Base-by-base conservation (phyloP, 2,888 invertebrate species). In the Eristalis pertinax region DNA sequence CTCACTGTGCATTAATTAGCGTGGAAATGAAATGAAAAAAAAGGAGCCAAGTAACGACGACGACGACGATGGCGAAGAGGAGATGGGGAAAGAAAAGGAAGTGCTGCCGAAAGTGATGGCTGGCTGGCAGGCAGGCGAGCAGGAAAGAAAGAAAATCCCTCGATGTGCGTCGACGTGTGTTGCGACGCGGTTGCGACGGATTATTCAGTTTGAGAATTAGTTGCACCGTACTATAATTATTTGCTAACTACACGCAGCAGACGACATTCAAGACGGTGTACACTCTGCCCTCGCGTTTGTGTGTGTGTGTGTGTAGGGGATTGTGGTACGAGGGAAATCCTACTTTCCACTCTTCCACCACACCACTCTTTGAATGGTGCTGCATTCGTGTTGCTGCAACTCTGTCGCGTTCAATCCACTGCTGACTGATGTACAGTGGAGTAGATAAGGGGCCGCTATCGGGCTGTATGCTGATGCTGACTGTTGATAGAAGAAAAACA, bases 1-100 rank as follows among this genome's bases (percentile, higher is more conserved):
- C 68, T 62, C 41, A 78, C 60, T 74, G 74, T 75, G 74, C 78
- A 65, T 83, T 75, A 83, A 77, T 73, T 85, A 77, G 80, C 76
- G 70, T 67, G 62, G 35, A 63, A 70, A 50, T 58, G 60, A 62
- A 78, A 78, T 73, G 65, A 43, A 32, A 68, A 38, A 65, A 64
- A 60, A 24, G 4, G 60, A 4, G 11, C 26, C 4, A 38, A 74
- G 38, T 26, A n/a, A 22, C 19, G 50, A 22, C 32, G 8, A 32
- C 32, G 32, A 32, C 4, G 24, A 22, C 11, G 26, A 32, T 1
- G 24, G n/a, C 11, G 26, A 32, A 24, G 68, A 29, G 8, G 50
- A 19, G 50, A 50, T 50, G 43, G n/a, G 2, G 4, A 5, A 19
- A 19, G 1, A 50, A 50, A 50, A 50, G 7, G 8, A 19, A 43